Evolutionary conservation across 2,888 invertebrate genomes (phyloP), one percentile per base, ranked within the genome.

Genomic region (Portevinia maculata): DNA sequence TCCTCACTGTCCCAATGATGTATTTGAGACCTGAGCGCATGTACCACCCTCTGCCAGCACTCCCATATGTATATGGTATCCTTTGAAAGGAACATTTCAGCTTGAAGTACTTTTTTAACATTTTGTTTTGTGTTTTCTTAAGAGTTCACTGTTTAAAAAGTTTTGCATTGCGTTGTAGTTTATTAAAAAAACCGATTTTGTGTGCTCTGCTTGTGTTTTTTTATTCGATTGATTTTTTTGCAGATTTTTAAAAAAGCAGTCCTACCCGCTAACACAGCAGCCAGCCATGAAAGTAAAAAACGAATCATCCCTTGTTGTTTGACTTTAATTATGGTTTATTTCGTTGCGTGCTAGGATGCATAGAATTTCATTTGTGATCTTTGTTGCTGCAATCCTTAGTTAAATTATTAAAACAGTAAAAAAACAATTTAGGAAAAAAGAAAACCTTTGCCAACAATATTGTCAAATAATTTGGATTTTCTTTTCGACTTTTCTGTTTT

Each of bases 311-410:
- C 60, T 78, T 78, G 83, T 67, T 78, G 55, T 71, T 78, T 83
- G 74, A 62, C 76, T 81, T 75, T 74, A 75, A 70, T 70, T 60
- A 83, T 65, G 53, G 65, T 65, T 83, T 59, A 65, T 60, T 70
- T 30, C 67, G 46, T 55, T 59, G 6, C 19, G 17, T 32, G 39
- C 15, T 30, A 19, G 34, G 17, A 30, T 9, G 50, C 64, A 55
- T 62, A 9, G 15, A 44, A 52, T 64, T 52, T 48, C 34, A 17
- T 28, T 34, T 57, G 34, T 13, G n/a, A 41, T 4, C 60, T 19
- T 37, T 52, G 15, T 52, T 37, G 11, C 13, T 44, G 41, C 17
- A 13, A 6, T 7, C 15, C 37, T 8, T 24, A 28, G 67, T 13
- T 50, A 34, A 41, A 52, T 44, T 52, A 32, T 74, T 59, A 19